A percentile compares a stretch with the other conserved stretches of the same genome.
These are phyloP conservation scores for Aspidoscelis tigris DNA, from an alignment of 2,113 vertebrate species.

Conservation along the genomic window DNA sequence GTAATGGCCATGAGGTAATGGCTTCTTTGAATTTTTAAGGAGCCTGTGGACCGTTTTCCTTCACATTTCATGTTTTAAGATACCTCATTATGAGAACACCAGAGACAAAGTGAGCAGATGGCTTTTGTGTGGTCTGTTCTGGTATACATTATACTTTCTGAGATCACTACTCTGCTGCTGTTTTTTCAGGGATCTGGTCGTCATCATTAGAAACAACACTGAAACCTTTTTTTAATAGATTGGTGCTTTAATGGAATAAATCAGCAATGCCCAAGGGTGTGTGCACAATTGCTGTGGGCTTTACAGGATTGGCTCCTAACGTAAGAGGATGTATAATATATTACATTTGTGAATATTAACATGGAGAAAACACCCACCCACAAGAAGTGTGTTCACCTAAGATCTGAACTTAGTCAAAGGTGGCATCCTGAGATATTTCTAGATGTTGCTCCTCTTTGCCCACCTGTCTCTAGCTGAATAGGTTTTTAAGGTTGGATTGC, in stretches of 20 bases:
- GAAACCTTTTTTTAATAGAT: neutral
- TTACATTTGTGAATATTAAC: neutral
- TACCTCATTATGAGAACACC: constrained; percentile 52
- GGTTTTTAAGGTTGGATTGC: neutral
- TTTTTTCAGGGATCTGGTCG: neutral
- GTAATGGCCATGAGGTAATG: constrained; percentile 23
- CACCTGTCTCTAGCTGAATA: neutral
- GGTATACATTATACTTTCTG: neutral
- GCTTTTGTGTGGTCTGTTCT: neutral
- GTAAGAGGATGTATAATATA: neutral
- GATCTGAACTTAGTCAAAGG: neutral
- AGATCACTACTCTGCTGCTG: neutral
- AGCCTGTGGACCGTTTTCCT: constrained; percentile 34
- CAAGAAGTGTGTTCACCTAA: neutral
- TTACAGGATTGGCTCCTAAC: neutral
- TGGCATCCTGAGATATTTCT: neutral
- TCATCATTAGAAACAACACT: neutral
- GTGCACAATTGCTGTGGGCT: neutral
- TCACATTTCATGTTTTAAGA: constrained; percentile 28
- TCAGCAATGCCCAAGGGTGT: neutral
- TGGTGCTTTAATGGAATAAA: neutral
- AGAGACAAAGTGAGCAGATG: constrained; percentile 35
- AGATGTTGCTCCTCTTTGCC: neutral
- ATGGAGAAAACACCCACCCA: neutral
- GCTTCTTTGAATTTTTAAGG: constrained; percentile 47